phyloP scores from a whole-genome alignment of 2,888 invertebrate genomes.

The Ophion obscuratus region DNA sequence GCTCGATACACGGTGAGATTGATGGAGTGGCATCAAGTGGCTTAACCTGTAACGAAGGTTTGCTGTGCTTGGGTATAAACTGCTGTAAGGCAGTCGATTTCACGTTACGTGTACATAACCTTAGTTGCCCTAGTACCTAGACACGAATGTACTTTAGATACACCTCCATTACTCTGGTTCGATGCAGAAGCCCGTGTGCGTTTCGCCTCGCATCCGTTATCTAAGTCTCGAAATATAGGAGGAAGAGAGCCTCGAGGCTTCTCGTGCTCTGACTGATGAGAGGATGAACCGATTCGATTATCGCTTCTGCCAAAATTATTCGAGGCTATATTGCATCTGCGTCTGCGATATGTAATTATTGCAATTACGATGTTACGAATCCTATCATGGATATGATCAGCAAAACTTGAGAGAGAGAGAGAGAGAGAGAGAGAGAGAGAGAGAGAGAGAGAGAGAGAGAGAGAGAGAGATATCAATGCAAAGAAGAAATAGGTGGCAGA shows the following conservation, averaged over 20 bases:
- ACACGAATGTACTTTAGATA: constrained; percentile 36
- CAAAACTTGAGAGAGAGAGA: no score
- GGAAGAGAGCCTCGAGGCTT: constrained; percentile 44
- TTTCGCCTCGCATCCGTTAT: constrained; percentile 50
- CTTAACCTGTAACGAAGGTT: constrained; percentile 7
- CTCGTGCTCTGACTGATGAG: constrained; percentile 8
- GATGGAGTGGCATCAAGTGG: constrained; percentile 22
- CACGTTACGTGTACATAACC: constrained; percentile 13
- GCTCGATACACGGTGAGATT: not conserved
- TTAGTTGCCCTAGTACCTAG: constrained; percentile 12
- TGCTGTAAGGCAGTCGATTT: constrained; percentile 28
- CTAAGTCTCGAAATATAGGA: not conserved
- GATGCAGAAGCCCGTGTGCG: constrained; percentile 15
- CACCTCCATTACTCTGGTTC: constrained; percentile 34
- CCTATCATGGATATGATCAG: not conserved
- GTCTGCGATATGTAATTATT: not conserved
- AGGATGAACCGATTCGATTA: constrained; percentile 26
- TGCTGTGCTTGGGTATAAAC: not conserved
- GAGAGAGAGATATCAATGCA: no score
- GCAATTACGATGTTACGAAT: not conserved
- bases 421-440: no score
- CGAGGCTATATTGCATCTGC: not conserved
- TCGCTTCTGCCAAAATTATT: constrained; percentile 3
- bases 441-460: no score
- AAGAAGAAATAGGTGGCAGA: no score